Evolutionary conservation across 2,888 invertebrate species (phyloP), one percentile per base, ranked within the genome.

Genomic region (Drosophila antonietae): DNA sequence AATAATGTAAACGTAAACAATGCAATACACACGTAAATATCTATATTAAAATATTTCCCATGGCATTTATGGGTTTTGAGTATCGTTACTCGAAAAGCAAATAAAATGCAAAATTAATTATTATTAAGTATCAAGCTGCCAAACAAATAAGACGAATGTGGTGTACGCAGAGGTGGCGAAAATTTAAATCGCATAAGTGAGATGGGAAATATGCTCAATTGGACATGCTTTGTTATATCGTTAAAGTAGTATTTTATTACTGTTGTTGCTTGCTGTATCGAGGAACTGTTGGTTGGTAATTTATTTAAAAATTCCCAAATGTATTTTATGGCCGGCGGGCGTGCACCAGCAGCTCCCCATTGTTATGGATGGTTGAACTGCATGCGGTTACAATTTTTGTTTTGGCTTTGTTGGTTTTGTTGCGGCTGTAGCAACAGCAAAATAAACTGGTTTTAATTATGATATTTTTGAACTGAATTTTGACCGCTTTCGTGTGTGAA

Each of bases 371-470:
- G 86, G 88, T 70, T 85, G 83, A 80, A 76, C 90, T 68, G 67
- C 68, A 72, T 64, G 74, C 55, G 69, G 70, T 67, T 87, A 71
- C 59, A 70, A 70, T 75, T 70, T 67, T 77, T 73, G 64, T 73
- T 83, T 65, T 66, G 64, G 61, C 70, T 73, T 70, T 68, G 55
- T 65, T 66, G 64, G 61, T 73, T 68, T 70, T 68, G 57, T 73
- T 77, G 74, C 66, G 82, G 88, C 70, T 74, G 71, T 15, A 37
- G 31, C 39, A 56, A 59, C 60, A 67, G 57, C 49, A 74, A 51
- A 20, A 67, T 44, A 88, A 88, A 90, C 89, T 47, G 81, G 88
- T 88, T 86, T 88, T 77, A 78, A 85, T 78, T 78, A 87, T 76
- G 68, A 87, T 74, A 56, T 65, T 80, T 73, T 67, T 44, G 58